Evolutionary conservation across 2,888 invertebrate genomes (phyloP).

Genomic region (Leptinotarsa juncta): DNA sequence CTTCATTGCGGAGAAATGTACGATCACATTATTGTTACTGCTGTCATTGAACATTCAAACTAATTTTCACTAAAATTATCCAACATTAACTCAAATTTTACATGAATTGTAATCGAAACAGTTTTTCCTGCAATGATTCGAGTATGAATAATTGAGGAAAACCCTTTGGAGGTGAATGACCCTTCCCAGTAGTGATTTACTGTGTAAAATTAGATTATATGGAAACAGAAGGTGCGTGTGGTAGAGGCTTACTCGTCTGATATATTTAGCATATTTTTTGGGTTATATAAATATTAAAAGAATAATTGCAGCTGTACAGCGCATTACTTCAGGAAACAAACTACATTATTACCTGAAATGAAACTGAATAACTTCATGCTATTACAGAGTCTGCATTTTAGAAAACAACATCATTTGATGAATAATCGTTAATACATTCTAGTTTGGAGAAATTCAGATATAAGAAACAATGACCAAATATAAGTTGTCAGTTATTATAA

Average conservation of each 20-base stretch:
- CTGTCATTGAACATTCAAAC: too few relatives aligned
- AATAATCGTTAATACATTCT: too few relatives aligned
- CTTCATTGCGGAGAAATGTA: too few relatives aligned
- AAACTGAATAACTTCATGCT: too few relatives aligned
- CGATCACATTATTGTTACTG: too few relatives aligned
- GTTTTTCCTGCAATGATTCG: neutral
- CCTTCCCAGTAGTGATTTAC: neutral
- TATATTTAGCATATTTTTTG: constrained; percentile 8
- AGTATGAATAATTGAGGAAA: neutral
- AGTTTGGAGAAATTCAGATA: too few relatives aligned
- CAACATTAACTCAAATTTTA: neutral
- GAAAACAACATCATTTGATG: too few relatives aligned
- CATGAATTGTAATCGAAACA: neutral
- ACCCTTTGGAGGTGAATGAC: constrained; percentile 7
- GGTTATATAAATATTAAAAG: neutral
- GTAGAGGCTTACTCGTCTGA: neutral
- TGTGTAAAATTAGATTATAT: neutral
- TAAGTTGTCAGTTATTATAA: too few relatives aligned
- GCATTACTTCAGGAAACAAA: neutral
- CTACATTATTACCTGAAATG: too few relatives aligned
- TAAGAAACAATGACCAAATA: too few relatives aligned
- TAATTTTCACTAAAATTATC: neutral
- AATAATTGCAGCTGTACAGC: neutral
- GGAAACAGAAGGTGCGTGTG: constrained; percentile 1
- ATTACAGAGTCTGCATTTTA: too few relatives aligned